Evolutionary conservation across 2,888 invertebrate genomes (phyloP), one percentile per base, ranked within the genome.

Genomic region (Busseola fusca): DNA sequence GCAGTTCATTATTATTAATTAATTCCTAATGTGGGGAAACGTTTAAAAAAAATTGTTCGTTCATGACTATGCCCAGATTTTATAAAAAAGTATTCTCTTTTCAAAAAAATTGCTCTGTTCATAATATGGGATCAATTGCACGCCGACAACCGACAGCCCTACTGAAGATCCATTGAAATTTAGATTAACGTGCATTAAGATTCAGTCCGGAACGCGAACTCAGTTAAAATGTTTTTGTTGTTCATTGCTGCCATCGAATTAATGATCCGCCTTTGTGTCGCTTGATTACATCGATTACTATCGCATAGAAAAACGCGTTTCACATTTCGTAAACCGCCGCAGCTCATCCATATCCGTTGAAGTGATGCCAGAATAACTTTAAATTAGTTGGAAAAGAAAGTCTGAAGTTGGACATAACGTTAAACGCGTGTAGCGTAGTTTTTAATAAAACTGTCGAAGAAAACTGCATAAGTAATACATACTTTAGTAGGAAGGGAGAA

Each of bases 151-250:
- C 48, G 84, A 71, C 78, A 84, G 74, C 84, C 84, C 84, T 84
- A 86, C 79, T 80, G 67, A 64, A 64, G 79, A 84, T 85, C 86
- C 84, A 89, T 91, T 90, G 90, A 90, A 89, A 91, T 91, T 91
- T 88, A 90, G 90, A 91, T 91, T 87, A 87, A 84, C 83, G 72
- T 76, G 81, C 86, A 90, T 91, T 91, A 88, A 88, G 86, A 91
- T 91, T 90, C 88, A 81, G 83, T 74, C 72, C 73, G 78, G 76
- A 82, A 78, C 81, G 78, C 57, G 74, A 76, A 84, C 84, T 83
- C 83, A 80, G 87, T 88, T 89, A 87, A 91, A 91, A 91, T 90
- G 90, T 89, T 92, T 92, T 89, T 91, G 88, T 87, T 89, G 89
- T 89, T 88, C 86, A 83, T 86, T 81, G 80, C 84, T 73, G 74